Base-by-base conservation (phyloP, 2,888 invertebrate species). In the Meiosimyza decipiens region DNA sequence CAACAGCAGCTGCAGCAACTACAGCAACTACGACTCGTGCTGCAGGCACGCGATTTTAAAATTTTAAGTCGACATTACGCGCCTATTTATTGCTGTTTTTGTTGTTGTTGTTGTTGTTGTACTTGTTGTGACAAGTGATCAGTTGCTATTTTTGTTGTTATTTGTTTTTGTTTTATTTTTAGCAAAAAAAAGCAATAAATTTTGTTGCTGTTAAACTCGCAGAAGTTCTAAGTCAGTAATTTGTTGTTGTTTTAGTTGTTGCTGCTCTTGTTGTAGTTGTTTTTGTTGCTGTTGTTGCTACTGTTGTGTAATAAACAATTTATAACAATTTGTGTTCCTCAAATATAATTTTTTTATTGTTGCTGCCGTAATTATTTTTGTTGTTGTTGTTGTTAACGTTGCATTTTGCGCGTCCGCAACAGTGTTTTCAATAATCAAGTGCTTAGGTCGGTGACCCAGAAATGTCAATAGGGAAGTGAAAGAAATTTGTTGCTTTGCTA, bases 361-460 rank as follows among this genome's bases (percentile, higher is more conserved):
- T 72, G 64, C 52, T 76, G 66, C 59, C 71, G 13, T 54, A 40
- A 11, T 40, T n/a, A 12, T 67, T 59, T 60, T 71, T 40, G 57
- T 62, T 59, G 52, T 52, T 65, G 67, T n/a, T 74, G 71, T 15
- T 74, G 51, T 40, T 73, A 69, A 52, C 55, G 71, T 69, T 71
- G 28, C 68, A 73, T 72, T 74, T 73, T 74, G 71, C 67, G 50
- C 51, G 57, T 59, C 65, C n/a, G 65, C 13, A 57, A 6, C 13
- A 33, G 54, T 47, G 33, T 33, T 40, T 62, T 57, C 73, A 57
- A 52, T 72, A 63, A 67, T 70, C 54, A 72, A 74, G 70, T 71
- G 77, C 81, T 83, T 83, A 84, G 84, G 84, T 84, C 84, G 83
- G 83, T 84, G 84, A 85, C 84, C 84, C 84, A 84, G 84, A 84